A percentile compares a stretch with the other conserved stretches of the same genome.
Conservation (phyloP, 2,888 invertebrate genomes). For the Tiphia femorata region DNA sequence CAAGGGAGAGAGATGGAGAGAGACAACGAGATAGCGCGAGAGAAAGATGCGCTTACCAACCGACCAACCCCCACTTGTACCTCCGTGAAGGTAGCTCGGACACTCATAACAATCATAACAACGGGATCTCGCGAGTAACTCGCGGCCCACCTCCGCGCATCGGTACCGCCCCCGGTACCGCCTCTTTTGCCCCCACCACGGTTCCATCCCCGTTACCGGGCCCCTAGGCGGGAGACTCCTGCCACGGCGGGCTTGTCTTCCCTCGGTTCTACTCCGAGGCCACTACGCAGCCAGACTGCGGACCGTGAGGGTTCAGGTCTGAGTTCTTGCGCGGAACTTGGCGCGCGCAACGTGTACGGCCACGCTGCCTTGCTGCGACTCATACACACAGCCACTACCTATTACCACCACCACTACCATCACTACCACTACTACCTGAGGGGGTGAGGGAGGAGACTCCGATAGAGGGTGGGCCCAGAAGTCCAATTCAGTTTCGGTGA, state of each 20-base stretch:
- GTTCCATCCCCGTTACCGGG: slow-evolving; percentile 24
- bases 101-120: slow-evolving; percentile 68
- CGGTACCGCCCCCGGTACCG: slow-evolving; percentile 57
- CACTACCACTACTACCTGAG: no score
- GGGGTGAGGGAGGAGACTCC: background rate
- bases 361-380: slow-evolving; percentile 43
- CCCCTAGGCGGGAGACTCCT: slow-evolving; percentile 42
- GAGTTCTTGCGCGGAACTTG: slow-evolving; percentile 50
- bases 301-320: slow-evolving; percentile 63
- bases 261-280: slow-evolving; percentile 49
- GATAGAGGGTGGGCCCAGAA: no score
- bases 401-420: background rate
- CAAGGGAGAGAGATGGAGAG: slow-evolving; percentile 22
- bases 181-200: slow-evolving; percentile 42
- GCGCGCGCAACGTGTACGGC: slow-evolving; percentile 57
- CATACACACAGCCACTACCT: background rate
- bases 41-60: no score
- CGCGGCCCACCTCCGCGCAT: slow-evolving; percentile 68
- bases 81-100: slow-evolving; percentile 60
- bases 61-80: slow-evolving; percentile 11
- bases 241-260: slow-evolving; percentile 46
- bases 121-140: slow-evolving; percentile 64
- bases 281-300: slow-evolving; percentile 70
- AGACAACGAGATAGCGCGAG: slow-evolving; percentile 27
- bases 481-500: no score